These are phyloP conservation scores for Mesoclemmys tuberculata DNA, from an alignment of 2,113 vertebrate genomes.

Conservation along the genomic window DNA sequence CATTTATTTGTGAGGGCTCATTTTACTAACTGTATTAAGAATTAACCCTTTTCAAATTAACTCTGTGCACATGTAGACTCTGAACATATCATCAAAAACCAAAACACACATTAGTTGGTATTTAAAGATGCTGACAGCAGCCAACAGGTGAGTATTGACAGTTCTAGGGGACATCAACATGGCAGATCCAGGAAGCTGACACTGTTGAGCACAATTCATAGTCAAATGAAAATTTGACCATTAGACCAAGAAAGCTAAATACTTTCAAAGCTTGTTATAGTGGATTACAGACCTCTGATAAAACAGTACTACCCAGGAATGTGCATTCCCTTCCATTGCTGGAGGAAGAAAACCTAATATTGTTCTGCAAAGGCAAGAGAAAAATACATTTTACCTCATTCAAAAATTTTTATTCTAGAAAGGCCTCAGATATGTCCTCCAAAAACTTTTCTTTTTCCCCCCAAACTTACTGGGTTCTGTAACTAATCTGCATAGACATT, in stretches of 20 bases:
- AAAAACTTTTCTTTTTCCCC: constrained; percentile 26
- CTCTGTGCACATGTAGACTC: background rate
- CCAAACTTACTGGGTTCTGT: background rate
- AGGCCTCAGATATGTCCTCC: background rate
- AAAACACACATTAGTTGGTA: background rate
- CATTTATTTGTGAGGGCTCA: background rate
- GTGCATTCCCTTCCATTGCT: background rate
- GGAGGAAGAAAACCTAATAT: background rate
- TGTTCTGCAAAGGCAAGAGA: background rate
- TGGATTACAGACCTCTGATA: constrained; percentile 17
- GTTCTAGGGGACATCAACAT: constrained; percentile 13
- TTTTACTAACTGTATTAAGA: background rate
- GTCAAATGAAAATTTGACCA: constrained; percentile 14
- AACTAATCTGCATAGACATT: background rate
- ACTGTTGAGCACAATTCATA: constrained; percentile 22
- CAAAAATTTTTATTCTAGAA: constrained; percentile 22
- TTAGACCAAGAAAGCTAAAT: constrained; percentile 22
- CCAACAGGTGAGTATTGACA: constrained; percentile 22
- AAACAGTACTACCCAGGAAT: background rate
- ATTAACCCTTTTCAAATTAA: background rate
- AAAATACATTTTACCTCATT: background rate
- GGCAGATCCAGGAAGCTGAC: constrained; percentile 18
- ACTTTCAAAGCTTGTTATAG: constrained; percentile 27
- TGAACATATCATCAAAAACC: background rate
- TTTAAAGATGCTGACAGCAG: constrained; percentile 7